Percentiles rank a stretch among this genome's conserved stretches.
Conservation (phyloP, 2,797 vertebrate species). For the Spinibarbus caldwelli region DNA sequence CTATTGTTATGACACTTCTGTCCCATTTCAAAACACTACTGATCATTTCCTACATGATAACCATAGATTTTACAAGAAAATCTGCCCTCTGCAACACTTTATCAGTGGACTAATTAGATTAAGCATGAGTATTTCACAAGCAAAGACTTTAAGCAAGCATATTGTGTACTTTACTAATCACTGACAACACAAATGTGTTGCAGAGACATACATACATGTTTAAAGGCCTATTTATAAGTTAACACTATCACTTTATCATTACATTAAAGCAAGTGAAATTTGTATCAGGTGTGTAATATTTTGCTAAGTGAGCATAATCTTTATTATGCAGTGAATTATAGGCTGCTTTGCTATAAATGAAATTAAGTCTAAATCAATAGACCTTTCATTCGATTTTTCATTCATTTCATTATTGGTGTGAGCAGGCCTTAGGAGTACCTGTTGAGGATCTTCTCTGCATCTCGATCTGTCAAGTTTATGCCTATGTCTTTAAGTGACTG, state of each 20-base stretch:
- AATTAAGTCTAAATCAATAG: background rate
- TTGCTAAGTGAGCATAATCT: background rate
- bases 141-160: background rate
- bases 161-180: background rate
- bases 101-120: background rate
- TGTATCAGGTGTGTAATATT: background rate
- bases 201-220: background rate
- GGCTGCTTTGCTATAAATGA: background rate
- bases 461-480: slow-evolving; percentile 82
- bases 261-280: background rate
- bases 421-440: slow-evolving; percentile 74
- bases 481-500: slow-evolving; percentile 90
- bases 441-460: slow-evolving; percentile 89
- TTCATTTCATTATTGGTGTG: background rate
- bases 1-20: too few species aligned
- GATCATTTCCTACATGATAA: background rate
- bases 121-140: background rate
- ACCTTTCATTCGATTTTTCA: background rate
- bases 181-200: background rate
- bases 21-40: too few species aligned
- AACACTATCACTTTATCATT: background rate
- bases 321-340: background rate
- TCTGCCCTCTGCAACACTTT: background rate
- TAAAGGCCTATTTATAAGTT: background rate
- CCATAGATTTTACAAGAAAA: background rate